Evolutionary conservation across 2,113 vertebrate species (phyloP), one percentile per base, ranked within the genome.

Genomic region (Scophthalmus maximus): DNA sequence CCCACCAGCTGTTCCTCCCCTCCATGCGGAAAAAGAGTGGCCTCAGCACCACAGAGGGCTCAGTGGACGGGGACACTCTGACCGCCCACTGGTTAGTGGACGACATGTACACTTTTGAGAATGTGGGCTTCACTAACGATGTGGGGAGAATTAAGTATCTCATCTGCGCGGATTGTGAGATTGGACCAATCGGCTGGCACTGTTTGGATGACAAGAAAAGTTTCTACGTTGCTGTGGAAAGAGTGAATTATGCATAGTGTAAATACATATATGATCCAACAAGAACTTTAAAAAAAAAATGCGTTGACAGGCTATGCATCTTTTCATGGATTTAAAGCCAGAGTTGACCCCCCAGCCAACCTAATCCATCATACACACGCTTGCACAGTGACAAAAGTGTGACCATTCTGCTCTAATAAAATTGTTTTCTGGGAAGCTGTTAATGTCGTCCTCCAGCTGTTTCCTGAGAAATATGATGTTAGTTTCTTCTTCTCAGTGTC

Each of bases 161-260:
- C 68, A 95, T 98, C 75, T 98, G 96, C 59, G 97, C 97, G 10
- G 97, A 99, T 93, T 98, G 97, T 91, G 97, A 98, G 92, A 95
- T 96, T 9, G 97, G 97, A 82, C 97, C 97, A 17, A 98, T 99
- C 55, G 97, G 97, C 74, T 98, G 97, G 96, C 97, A 98, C 91
- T 95, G 93, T 91, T 92, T 98, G 12, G 97, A 98, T 67, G 97
- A 98, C 89, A 96, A 96, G 89, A 96, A 93, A 86, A 95, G 94
- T 83, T 98, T 95, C 93, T 99, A 96, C 8, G 91, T 99, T 30
- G 96, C 97, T 26, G 73, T 98, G 93, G 95, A 98, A 60, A 92
- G 97, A 14, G 96, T 99, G 64, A 93, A 94, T 65, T 96, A 98
- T 47, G 93, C 93, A 65, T 98, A 93, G 91, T 61, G 17, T 63